Evolutionary conservation across 1,140 invertebrate species (phyloP), one percentile per base, ranked within the genome.

Genomic region (Bombus impatiens): DNA sequence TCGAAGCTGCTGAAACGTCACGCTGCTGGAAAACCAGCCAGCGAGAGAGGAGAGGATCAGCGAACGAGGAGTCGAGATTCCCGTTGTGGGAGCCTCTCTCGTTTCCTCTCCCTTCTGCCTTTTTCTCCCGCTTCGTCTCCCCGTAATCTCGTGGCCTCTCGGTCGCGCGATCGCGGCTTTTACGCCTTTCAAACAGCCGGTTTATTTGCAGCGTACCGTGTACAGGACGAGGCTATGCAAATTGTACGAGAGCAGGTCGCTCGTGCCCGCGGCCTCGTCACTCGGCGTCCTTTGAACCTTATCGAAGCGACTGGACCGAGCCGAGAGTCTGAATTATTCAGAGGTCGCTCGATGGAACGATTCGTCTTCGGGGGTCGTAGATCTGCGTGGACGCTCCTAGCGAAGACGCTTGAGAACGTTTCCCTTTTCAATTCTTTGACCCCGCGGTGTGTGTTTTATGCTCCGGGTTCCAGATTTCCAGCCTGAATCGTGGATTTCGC

Each of bases 281-380:
- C 76, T 47, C 53, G 71, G 40, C 75, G 59, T 84, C 77, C 86
- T 88, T 88, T 86, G 88, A 89, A 76, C 74, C 72, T 88, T 88
- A 77, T 87, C 87, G 88, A 88, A 78, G 79, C 70, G 65, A 74
- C 78, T 59, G 87, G 88, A 81, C 79, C 78, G 37, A 42, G 76
- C 74, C 62, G 62, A 67, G 72, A 67, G 67, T 47, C n/a, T 42
- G 81, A 89, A 90, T 87, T 90, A 89, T 89, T 88, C 76, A 85
- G 79, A 37, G 53, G 71, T 67, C 76, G 82, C 59, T 70, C 72
- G 62, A 74, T 59, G 85, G 62, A 35, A 44, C 22, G 65, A 42
- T 84, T 78, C 82, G 75, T 53, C 62, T 44, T 75, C n/a, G 40
- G 9, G 80, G 71, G 13, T 37, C 8, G 9, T 2, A 6, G 9